phyloP scores from a whole-genome alignment of 2,797 vertebrate species.

The Eulemur albifrons region DNA sequence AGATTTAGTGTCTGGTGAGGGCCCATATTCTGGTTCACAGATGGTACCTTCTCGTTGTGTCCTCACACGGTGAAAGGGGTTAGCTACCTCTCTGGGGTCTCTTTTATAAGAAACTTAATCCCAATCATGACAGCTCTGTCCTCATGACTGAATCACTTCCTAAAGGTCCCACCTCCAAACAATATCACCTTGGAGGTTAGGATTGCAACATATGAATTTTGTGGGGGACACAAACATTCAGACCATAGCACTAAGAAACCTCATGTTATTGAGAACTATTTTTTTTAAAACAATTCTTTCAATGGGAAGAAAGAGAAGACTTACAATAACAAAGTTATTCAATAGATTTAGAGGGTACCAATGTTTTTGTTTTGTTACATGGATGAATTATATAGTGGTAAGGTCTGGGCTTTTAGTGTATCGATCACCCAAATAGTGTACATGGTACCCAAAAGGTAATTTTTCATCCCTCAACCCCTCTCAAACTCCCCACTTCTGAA shows the following conservation, averaged over 20 bases:
- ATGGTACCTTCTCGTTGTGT: not conserved
- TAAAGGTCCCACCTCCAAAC: not conserved
- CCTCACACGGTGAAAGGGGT: not conserved
- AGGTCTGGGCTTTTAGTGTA: not conserved
- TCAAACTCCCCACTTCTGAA: not conserved
- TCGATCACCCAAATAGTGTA: not conserved
- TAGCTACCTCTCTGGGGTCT: not conserved
- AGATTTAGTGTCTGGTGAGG: not conserved
- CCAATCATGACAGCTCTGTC: not conserved
- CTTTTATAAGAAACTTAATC: not conserved
- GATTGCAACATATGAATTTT: not conserved
- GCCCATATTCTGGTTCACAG: not conserved
- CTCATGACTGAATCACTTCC: not conserved
- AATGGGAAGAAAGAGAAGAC: not conserved
- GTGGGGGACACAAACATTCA: not conserved
- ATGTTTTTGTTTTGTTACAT: not conserved
- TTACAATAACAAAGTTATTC: not conserved
- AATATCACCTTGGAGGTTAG: not conserved
- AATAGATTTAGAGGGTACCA: not conserved
- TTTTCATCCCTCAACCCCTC: not conserved
- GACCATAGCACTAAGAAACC: not conserved
- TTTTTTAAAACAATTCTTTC: conserved; percentile 17
- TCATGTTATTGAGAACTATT: not conserved
- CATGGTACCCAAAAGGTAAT: not conserved
- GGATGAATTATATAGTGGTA: not conserved